phyloP scores from a whole-genome alignment of 2,888 invertebrate genomes.

The Pristionchus maxplancki region DNA sequence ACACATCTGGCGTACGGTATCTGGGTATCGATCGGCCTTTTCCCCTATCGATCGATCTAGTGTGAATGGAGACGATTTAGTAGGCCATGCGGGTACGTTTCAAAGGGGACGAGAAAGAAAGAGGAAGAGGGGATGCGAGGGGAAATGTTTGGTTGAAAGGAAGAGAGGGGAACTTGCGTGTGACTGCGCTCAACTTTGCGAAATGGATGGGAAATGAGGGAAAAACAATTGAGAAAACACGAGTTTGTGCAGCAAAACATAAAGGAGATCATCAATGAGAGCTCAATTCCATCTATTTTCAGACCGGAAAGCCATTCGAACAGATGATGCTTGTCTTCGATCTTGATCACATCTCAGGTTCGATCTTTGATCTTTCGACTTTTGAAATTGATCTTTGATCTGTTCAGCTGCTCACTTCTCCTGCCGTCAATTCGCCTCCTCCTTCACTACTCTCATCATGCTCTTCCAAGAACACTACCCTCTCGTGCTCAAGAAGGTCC shows the following conservation, averaged over 20 bases:
- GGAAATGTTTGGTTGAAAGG: slow-evolving; percentile 8
- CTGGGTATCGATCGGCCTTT: background rate
- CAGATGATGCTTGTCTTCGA: slow-evolving; percentile 77
- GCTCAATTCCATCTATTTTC: slow-evolving; percentile 47
- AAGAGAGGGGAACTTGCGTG: slow-evolving; percentile 21
- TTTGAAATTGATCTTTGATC: background rate
- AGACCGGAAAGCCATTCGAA: slow-evolving; percentile 76
- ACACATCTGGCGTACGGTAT: background rate
- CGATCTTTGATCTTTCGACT: background rate
- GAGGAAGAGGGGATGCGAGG: background rate
- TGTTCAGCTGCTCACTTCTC: slow-evolving; percentile 72
- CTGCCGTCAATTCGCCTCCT: slow-evolving; percentile 76
- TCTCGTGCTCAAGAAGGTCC: slow-evolving; percentile 74
- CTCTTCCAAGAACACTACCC: slow-evolving; percentile 78
- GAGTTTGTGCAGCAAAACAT: background rate
- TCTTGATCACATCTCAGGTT: slow-evolving; percentile 72
- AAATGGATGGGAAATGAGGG: background rate
- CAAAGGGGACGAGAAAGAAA: background rate
- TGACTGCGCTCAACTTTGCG: background rate
- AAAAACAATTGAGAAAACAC: background rate
- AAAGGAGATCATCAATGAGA: background rate
- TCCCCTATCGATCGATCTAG: background rate
- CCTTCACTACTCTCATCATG: slow-evolving; percentile 76
- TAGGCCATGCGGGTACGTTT: slow-evolving; percentile 43
- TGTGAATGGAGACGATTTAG: slow-evolving; percentile 27